Conservation (phyloP, 2,797 vertebrate genomes). For the Neosilurus hyrtlii region DNA sequence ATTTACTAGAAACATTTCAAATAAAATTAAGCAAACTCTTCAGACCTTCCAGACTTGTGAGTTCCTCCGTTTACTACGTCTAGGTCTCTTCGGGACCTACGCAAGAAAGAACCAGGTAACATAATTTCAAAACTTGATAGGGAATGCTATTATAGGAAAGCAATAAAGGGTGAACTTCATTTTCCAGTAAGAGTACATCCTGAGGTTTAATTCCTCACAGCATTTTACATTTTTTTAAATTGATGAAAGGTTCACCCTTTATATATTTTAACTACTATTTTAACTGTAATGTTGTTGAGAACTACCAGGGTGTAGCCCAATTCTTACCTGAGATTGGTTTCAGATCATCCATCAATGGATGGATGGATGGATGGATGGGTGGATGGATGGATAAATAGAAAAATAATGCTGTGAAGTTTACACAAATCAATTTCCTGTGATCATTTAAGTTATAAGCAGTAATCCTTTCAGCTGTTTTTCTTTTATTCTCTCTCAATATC, state of each 20-base stretch:
- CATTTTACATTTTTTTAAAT: neutral
- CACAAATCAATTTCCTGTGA: neutral
- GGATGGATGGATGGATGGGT: no score
- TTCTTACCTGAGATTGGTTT: no score
- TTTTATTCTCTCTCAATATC: neutral
- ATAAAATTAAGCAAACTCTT: neutral
- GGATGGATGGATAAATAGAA: no score
- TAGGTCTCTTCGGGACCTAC: conserved; percentile 71
- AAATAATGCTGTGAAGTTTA: neutral
- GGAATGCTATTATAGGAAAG: neutral
- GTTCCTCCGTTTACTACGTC: conserved; percentile 62
- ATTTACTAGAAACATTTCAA: neutral
- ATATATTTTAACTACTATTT: no score
- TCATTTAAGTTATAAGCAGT: neutral
- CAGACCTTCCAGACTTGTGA: conserved; percentile 72
- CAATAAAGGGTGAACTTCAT: neutral
- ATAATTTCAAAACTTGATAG: neutral
- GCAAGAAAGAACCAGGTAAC: neutral
- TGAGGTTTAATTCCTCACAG: neutral
- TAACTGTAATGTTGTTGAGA: no score
- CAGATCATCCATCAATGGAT: no score
- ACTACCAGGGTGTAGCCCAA: no score
- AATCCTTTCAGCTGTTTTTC: neutral
- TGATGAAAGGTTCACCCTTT: no score
- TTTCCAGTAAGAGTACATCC: neutral